phyloP scores from a whole-genome alignment of 2,113 vertebrate genomes.

The Istiophorus platypterus region DNA sequence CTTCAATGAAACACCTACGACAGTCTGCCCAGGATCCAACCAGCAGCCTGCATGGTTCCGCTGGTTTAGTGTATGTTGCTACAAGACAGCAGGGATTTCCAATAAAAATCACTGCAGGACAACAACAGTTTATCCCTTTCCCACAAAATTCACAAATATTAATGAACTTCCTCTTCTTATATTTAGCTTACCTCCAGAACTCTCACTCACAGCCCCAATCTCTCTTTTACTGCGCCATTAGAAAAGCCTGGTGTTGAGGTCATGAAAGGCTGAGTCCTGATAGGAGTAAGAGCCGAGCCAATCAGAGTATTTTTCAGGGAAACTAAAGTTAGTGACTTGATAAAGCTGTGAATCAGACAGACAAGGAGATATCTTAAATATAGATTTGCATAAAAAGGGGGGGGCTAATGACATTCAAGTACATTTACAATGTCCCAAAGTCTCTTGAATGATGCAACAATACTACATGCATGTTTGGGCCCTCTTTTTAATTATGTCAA shows the following conservation, averaged over 20 bases:
- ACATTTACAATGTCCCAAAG: neutral
- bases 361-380: neutral
- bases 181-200: neutral
- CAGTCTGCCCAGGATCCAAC: conserved; percentile 52
- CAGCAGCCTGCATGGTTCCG: conserved; percentile 19
- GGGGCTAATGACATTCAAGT: neutral
- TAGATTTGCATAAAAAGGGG: neutral
- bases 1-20: conserved; percentile 66
- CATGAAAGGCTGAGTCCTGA: neutral
- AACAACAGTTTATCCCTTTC: neutral
- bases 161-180: neutral
- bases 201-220: neutral
- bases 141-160: conserved; percentile 1
- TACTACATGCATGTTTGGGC: neutral
- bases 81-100: conserved; percentile 23
- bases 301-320: neutral
- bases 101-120: conserved; percentile 17
- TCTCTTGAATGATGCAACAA: neutral
- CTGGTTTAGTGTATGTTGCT: conserved; percentile 2
- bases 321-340: neutral
- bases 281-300: neutral
- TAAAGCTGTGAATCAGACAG: neutral
- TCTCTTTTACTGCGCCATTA: neutral
- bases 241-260: neutral
- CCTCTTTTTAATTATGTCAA: neutral